Evolutionary conservation across 2,888 invertebrate species (phyloP).

Genomic region (Mesoligia furuncula): DNA sequence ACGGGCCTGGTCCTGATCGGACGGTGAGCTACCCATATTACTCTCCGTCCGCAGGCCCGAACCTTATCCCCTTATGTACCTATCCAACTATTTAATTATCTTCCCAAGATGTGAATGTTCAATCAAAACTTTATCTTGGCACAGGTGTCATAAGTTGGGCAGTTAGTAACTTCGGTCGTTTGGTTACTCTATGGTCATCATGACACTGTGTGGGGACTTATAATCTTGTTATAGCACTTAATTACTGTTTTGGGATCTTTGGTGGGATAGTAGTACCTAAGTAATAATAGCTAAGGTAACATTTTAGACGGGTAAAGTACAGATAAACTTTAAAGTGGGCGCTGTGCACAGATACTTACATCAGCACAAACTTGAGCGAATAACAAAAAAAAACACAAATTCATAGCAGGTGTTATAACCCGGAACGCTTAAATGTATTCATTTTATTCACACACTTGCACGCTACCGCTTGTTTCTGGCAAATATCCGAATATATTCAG

Average conservation of each 20-base stretch:
- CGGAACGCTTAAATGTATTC: conserved; percentile 48
- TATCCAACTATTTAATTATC: conserved; percentile 54
- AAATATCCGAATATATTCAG: conserved; percentile 36
- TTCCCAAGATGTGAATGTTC: conserved; percentile 65
- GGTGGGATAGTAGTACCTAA: conserved; percentile 33
- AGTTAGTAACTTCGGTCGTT: conserved; percentile 75
- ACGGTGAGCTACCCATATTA: no score
- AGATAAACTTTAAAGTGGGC: conserved; percentile 23
- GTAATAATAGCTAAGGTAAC: conserved; percentile 33
- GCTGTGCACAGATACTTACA: not conserved
- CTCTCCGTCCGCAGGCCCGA: no score
- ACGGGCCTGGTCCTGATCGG: no score
- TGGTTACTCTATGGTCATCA: conserved; percentile 73
- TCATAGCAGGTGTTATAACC: conserved; percentile 39
- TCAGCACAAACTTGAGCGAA: conserved; percentile 12
- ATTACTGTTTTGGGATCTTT: conserved; percentile 66
- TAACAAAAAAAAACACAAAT: conserved; percentile 25
- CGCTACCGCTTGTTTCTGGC: conserved; percentile 23
- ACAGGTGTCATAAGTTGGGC: conserved; percentile 75
- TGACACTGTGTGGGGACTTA: conserved; percentile 56
- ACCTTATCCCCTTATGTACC: conserved; percentile 1
- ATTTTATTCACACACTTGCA: conserved; percentile 56
- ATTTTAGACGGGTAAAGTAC: conserved; percentile 15
- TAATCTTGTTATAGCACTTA: conserved; percentile 66
- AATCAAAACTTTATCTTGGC: conserved; percentile 71